Base-by-base conservation (phyloP, 2,797 vertebrate genomes). In the Amazonetta brasiliensis region DNA sequence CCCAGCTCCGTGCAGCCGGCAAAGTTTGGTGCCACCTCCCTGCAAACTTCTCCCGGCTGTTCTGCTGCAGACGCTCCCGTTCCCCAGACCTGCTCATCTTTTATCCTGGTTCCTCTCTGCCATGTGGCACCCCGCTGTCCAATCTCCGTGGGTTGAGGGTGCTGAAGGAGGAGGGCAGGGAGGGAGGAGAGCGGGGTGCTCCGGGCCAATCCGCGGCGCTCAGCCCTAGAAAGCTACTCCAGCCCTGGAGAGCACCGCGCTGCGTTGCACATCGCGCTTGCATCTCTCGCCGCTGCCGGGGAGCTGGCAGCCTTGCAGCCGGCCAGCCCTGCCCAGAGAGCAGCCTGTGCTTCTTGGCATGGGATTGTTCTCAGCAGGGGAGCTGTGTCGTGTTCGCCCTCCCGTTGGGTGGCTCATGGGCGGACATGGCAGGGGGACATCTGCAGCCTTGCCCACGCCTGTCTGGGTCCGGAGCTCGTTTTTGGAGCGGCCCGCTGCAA, bases 91-190 rank as follows among this genome's bases (percentile, higher is more conserved):
- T 1, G 81, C 86, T 94, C 82, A 66, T 88, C 96, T 93, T 97
- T 95, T 98, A 97, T 97, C 88, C 90, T 20, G 77, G 90, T 17
- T 58, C 41, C 87, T 37, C 69, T 83, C 46, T 90, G 88, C 92
- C 94, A 97, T 95, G 96, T 97, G 95, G 90, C 86, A 92, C 50
- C 73, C 19, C 37, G 50, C 96, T 67, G 95, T 82, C 97, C 97
- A 97, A 97, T 98, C 97, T 96, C 60, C 6, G 92, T 69, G 87
- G 79, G 75, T 2, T 72, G 76, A 59, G 95, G 94, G 91, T 87
- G 92, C 94, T 7, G 95, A 56, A 60, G 71, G 85, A 91, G 95
- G 89, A 67, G 91, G 84, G 44, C 50, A 87, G 64, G 84, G 81
- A 90, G 93, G 94, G 94, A 88, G 94, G 91, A 52, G 96, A 93